phyloP scores from a whole-genome alignment of 2,888 invertebrate species.

The Cantharis rufa region DNA sequence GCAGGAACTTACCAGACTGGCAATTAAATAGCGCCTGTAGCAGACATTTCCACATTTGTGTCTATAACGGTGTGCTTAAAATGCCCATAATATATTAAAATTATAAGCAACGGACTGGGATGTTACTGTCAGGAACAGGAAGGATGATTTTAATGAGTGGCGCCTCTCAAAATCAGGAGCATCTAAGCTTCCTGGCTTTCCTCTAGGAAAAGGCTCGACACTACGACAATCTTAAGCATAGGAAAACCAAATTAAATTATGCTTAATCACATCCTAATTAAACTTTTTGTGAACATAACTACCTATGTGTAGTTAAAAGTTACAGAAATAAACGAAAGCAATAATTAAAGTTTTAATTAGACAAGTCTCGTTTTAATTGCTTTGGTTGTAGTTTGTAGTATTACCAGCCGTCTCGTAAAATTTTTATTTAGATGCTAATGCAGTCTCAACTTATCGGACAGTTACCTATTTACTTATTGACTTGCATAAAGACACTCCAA shows the following conservation, averaged over 20 bases:
- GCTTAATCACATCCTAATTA: background rate
- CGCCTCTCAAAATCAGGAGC: background rate
- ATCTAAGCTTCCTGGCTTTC: background rate
- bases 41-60: background rate
- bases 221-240: background rate
- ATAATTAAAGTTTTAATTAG: background rate
- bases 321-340: background rate
- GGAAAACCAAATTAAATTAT: background rate
- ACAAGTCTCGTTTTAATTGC: background rate
- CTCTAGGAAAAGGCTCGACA: background rate
- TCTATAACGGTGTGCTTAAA: background rate
- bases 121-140: background rate
- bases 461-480: background rate
- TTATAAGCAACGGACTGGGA: background rate
- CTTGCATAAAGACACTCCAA: too few relatives aligned
- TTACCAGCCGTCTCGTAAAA: background rate
- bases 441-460: background rate
- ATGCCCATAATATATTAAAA: background rate
- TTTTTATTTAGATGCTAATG: background rate
- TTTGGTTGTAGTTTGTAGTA: background rate
- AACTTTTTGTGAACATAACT: background rate
- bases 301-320: background rate
- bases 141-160: background rate
- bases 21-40: background rate
- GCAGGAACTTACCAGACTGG: background rate